A percentile compares a stretch with the other conserved stretches of the same genome.
Evolutionary conservation across 2,888 invertebrate species (phyloP).

Genomic region (Phanerotoma sp.): DNA sequence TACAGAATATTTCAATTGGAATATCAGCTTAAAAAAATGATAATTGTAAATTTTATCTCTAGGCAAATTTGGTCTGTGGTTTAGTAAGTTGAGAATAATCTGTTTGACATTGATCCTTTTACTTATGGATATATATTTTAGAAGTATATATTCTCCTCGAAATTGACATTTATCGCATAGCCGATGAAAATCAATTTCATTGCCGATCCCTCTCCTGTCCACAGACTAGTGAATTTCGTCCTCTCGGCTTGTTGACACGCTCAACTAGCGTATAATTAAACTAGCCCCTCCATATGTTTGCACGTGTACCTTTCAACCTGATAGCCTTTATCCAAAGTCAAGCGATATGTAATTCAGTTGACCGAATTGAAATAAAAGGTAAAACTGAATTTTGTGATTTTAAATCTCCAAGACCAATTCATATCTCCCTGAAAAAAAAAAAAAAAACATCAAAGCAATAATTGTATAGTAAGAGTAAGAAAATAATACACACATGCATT

Average conservation of each 20-base stretch:
- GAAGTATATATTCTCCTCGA: conserved; percentile 4
- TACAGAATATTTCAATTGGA: background rate
- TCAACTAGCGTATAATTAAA: conserved; percentile 29
- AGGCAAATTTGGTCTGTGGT: too few species aligned
- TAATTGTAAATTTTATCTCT: too few species aligned
- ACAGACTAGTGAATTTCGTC: conserved; percentile 20
- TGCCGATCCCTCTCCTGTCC: conserved; percentile 7
- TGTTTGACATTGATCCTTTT: background rate
- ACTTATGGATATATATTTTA: background rate
- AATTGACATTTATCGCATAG: conserved; percentile 22
- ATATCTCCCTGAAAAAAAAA: too few species aligned
- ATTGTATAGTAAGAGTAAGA: too few species aligned
- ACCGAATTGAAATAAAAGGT: background rate
- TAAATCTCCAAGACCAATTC: background rate
- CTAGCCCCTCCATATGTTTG: conserved; percentile 24
- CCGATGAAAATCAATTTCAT: conserved; percentile 23
- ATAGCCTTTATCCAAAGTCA: conserved; percentile 22
- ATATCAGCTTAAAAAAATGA: too few species aligned
- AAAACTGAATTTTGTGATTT: background rate
- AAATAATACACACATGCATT: too few species aligned
- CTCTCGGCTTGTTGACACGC: conserved; percentile 28
- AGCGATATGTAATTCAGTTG: conserved; percentile 13
- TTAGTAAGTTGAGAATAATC: background rate
- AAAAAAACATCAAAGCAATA: too few species aligned
- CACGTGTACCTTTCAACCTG: conserved; percentile 25